A percentile compares a stretch with the other conserved stretches of the same genome.
Conservation (phyloP, 2,113 vertebrate genomes). For the Lipophrys pholis region DNA sequence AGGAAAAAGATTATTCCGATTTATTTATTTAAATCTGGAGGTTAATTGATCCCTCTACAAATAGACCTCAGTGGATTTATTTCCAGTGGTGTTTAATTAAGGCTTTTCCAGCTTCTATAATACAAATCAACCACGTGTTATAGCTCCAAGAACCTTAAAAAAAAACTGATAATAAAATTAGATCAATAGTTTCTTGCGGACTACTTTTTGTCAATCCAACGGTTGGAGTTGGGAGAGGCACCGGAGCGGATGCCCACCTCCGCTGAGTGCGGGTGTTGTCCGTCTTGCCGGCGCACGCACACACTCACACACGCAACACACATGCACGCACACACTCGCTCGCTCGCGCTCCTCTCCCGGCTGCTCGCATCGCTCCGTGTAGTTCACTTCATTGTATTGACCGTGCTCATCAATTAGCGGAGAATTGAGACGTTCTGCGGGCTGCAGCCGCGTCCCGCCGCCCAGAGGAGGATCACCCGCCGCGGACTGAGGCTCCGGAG, state of each 20-base stretch:
- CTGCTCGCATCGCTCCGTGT: slow-evolving; percentile 61
- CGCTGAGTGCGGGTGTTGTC: slow-evolving; percentile 69
- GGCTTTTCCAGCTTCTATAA: too few species aligned
- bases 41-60: too few species aligned
- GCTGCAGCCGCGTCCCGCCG: not conserved
- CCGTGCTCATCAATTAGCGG: slow-evolving; percentile 65
- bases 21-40: too few species aligned
- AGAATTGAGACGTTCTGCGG: slow-evolving; percentile 42
- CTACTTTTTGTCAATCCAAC: slow-evolving; percentile 72
- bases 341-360: slow-evolving; percentile 1
- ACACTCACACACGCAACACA: not conserved
- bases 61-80: too few species aligned
- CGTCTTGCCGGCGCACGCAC: slow-evolving; percentile 65
- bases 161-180: not conserved
- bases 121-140: too few species aligned
- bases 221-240: slow-evolving; percentile 62
- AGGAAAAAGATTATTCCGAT: too few species aligned
- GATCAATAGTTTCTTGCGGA: slow-evolving; percentile 48
- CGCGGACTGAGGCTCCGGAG: slow-evolving; percentile 5
- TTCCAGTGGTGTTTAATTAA: too few species aligned
- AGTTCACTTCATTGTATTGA: slow-evolving; percentile 70
- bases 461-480: slow-evolving; percentile 10
- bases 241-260: slow-evolving; percentile 75
- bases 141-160: not conserved
- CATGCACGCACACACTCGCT: slow-evolving; percentile 25